Percentiles rank a stretch among this genome's conserved stretches.
These are phyloP conservation scores for Pantherophis alleghaniensis DNA, from an alignment of 2,797 vertebrate species.

Conservation along the genomic window DNA sequence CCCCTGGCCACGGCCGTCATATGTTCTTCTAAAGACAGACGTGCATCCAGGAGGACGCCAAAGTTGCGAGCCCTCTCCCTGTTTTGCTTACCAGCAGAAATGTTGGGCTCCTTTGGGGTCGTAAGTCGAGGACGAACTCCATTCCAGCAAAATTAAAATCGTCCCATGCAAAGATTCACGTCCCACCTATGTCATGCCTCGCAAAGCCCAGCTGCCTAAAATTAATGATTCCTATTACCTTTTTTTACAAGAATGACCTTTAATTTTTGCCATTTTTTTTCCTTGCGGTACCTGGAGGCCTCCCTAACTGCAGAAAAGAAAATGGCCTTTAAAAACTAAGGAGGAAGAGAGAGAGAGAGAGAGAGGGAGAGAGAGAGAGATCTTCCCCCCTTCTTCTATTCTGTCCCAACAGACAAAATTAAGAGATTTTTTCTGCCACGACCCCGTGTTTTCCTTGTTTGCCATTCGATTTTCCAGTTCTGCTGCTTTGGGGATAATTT, in stretches of 20 bases:
- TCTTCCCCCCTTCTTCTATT: not conserved
- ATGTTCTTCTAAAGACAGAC: too few species aligned
- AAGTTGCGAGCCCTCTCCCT: too few species aligned
- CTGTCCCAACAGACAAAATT: not conserved
- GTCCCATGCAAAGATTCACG: not conserved
- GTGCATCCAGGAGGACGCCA: too few species aligned
- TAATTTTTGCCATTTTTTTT: not conserved
- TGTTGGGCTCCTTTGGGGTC: accelerated
- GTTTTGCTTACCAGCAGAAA: not conserved
- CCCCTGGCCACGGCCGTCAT: too few species aligned
- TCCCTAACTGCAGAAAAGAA: not conserved
- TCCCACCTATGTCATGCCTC: not conserved
- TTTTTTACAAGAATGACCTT: not conserved
- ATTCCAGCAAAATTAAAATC: not conserved
- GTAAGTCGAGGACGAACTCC: not conserved
- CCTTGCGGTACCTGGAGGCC: not conserved
- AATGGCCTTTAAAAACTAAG: not conserved
- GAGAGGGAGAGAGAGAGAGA: not conserved
- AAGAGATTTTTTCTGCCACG: not conserved
- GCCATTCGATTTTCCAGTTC: not conserved
- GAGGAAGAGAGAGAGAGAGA: not conserved
- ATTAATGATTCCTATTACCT: not conserved
- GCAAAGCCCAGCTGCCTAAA: not conserved
- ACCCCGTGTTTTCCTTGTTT: not conserved
- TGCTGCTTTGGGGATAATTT: not conserved